phyloP scores from a whole-genome alignment of 92 coral and sea anemone species.

The Bergia sp. region DNA sequence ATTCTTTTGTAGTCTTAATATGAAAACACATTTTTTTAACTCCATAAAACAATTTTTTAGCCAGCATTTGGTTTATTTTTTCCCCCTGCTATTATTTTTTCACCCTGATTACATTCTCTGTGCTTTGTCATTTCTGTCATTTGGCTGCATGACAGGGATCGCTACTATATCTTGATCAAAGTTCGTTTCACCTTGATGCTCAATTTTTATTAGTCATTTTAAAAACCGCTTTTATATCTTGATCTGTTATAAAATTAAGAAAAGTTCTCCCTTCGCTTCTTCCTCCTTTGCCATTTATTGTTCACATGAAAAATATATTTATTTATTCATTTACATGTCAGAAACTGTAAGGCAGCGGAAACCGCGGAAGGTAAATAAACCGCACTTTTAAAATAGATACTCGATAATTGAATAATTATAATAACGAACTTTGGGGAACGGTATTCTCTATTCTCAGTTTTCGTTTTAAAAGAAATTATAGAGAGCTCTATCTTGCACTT shows the following conservation, averaged over 20 bases:
- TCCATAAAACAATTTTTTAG: constrained; percentile 20
- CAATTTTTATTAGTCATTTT: background rate
- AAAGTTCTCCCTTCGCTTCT: constrained; percentile 6
- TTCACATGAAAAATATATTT: constrained; percentile 18
- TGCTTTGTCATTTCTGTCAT: constrained; percentile 10
- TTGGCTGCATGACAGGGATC: constrained; percentile 24
- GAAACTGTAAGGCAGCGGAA: constrained; percentile 27
- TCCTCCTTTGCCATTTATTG: constrained; percentile 1
- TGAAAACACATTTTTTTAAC: constrained; percentile 23
- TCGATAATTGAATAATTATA: constrained; percentile 21
- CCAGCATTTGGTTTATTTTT: constrained; percentile 16
- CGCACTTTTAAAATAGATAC: constrained; percentile 14
- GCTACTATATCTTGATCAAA: constrained; percentile 3
- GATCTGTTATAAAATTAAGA: constrained; percentile 20
- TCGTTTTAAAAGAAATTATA: constrained; percentile 16
- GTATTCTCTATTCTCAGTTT: constrained; percentile 11
- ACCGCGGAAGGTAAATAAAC: constrained; percentile 29
- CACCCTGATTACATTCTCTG: constrained; percentile 23
- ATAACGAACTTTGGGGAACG: constrained; percentile 15
- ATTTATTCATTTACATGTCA: constrained; percentile 22
- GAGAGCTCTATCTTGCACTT: constrained; percentile 20
- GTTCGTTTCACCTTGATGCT: background rate
- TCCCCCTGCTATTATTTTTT: constrained; percentile 20
- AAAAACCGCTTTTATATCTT: constrained; percentile 21
- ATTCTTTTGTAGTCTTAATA: constrained; percentile 14